These are phyloP conservation scores for Solea solea DNA, from an alignment of 2,113 vertebrate species.

Conservation along the genomic window DNA sequence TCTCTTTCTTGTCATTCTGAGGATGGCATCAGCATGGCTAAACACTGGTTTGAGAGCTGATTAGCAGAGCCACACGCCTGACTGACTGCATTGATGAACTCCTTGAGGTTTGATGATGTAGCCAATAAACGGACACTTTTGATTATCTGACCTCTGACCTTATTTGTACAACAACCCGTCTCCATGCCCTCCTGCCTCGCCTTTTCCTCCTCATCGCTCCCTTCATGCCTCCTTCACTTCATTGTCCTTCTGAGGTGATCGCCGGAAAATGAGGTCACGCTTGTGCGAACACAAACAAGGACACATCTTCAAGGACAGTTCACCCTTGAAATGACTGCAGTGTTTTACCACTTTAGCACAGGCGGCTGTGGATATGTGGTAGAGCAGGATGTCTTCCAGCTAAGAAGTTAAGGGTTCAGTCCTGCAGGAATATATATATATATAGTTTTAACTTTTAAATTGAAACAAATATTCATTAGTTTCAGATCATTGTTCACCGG, in stretches of 20 bases:
- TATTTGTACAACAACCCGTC: constrained; percentile 43
- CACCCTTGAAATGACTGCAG: constrained; percentile 43
- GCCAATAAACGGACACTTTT: constrained; percentile 89
- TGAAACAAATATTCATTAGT: too few relatives aligned
- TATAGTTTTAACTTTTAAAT: not conserved
- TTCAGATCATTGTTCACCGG: too few relatives aligned
- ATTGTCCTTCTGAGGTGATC: constrained; percentile 62
- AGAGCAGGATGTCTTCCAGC: too few relatives aligned
- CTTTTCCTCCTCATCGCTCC: constrained; percentile 26
- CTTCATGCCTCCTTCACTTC: constrained; percentile 52
- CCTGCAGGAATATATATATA: too few relatives aligned
- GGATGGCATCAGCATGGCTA: constrained; percentile 87
- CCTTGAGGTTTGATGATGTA: constrained; percentile 89
- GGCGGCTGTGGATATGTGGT: too few relatives aligned
- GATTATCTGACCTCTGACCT: constrained; percentile 88
- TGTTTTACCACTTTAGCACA: constrained; percentile 10
- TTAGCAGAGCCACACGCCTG: constrained; percentile 85
- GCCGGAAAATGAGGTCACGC: constrained; percentile 68
- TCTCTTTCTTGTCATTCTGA: constrained; percentile 67
- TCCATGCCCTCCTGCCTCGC: not conserved
- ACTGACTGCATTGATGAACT: constrained; percentile 86
- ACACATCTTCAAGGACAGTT: constrained; percentile 46
- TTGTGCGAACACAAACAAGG: constrained; percentile 68
- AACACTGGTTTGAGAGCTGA: constrained; percentile 86
- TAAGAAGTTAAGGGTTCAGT: too few relatives aligned